Base-by-base conservation (phyloP, 1,140 invertebrate genomes). In the Drosophila kepulauana region DNA sequence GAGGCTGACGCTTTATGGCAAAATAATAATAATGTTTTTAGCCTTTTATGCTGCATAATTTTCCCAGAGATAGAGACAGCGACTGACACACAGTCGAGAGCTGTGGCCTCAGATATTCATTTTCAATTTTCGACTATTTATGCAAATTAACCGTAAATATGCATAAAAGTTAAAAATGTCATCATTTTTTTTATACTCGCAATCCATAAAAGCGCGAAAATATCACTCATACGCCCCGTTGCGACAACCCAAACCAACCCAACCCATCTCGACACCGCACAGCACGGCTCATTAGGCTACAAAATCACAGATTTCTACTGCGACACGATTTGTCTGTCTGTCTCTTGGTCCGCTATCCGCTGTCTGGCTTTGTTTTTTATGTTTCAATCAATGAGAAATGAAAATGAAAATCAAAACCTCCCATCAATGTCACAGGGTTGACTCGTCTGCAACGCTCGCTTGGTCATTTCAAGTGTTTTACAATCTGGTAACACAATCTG, bases 121-220 rank as follows among this genome's bases (percentile, higher is more conserved):
- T 84, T 87, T 88, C 84, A 87, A 88, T 87, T 88, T 87, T 87
- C 80, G 84, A 88, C 84, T 84, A 80, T 87, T 87, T 87, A 87
- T 87, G 84, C 80, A 87, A 88, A 87, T 82, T 81, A 82, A 70
- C 59, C 57, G 43, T 62, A 75, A 74, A 87, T 88, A 87, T 87
- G 80, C 84, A 88, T 87, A 87, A 87, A 87, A 84, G 73, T 75
- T 35, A 51, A 82, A 87, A 88, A 87, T 87, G 80, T 82, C 84
- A 88, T 84, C 85, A 76, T 79, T 79, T 67, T 56, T 52, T 54
- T 54, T 45, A 52, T 64, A 35, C 54, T 45, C 45, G 35, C 64
- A 63, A 66, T 43, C 43, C 46, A 79, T 67, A 71, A 77, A 79
- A 82, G 82, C 82, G 82, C 76, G 79, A 88, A 74, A 88, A 87